Conservation (phyloP, 2,888 invertebrate genomes). For the Caenorhabditis doughertyi region DNA sequence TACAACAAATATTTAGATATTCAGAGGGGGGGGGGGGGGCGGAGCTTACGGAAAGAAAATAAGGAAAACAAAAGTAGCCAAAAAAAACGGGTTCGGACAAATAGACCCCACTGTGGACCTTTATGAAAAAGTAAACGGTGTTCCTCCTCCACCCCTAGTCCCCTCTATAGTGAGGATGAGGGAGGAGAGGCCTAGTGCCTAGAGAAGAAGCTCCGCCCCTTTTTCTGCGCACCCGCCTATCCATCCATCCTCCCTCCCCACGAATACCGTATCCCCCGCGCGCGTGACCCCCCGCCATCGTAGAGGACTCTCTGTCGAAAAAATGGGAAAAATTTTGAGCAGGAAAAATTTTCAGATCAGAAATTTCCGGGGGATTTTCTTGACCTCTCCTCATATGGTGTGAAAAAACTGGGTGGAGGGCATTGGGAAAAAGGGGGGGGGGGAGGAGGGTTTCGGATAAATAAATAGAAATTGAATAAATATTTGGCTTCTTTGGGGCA, state of each 20-base stretch:
- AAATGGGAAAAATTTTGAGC: neutral
- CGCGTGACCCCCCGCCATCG: neutral
- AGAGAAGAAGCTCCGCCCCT: conserved; percentile 19
- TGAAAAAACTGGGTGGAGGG: neutral
- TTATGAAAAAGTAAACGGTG: conserved; percentile 19
- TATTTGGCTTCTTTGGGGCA: conserved; percentile 70
- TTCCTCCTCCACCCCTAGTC: conserved; percentile 1
- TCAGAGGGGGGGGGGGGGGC: too few relatives aligned
- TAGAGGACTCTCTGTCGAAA: neutral
- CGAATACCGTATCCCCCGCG: conserved; percentile 19
- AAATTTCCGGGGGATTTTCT: neutral
- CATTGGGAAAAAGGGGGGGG: neutral
- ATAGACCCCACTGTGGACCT: conserved; percentile 4
- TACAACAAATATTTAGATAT: conserved; percentile 60
- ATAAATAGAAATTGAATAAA: conserved; percentile 70
- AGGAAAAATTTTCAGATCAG: neutral
- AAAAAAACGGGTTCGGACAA: conserved; percentile 29
- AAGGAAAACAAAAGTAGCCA: conserved; percentile 12
- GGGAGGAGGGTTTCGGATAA: conserved; percentile 50
- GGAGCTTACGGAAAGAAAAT: conserved; percentile 4
- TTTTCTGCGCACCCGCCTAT: neutral
- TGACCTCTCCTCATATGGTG: neutral
- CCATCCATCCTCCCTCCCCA: conserved; percentile 8
- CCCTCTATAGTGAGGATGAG: neutral
- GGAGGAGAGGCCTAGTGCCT: conserved; percentile 9